Evolutionary conservation across 1,140 invertebrate species (phyloP), one percentile per base, ranked within the genome.

Genomic region (Pteromalus puparum): DNA sequence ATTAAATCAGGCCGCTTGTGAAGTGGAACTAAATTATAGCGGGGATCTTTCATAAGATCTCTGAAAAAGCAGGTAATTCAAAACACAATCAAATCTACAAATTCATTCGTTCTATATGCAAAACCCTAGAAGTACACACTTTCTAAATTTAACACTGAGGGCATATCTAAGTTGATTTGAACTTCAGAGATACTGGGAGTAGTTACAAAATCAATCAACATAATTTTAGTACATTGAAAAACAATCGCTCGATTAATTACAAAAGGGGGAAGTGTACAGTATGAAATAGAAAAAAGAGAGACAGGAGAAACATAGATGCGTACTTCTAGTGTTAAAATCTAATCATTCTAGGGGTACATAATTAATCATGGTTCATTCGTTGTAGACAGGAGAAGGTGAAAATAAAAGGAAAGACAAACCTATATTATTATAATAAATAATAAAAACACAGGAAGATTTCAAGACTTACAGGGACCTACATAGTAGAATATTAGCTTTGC

Each of bases 1-100:
- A 95, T 91, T 87, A 95, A 95, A 89, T 97, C 94, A 68, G 95
- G 95, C 88, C 96, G 92, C 86, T 95, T 93, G 88, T 97, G 96
- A 84, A 97, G 93, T 84, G 94, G 94, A 88, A 96, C 90, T 84
- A 97, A 94, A 90, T 85, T 81, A 82, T 92, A 92, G 28, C 87
- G 87, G 74, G 85, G 88, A 85, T 87, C 85, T 87, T 88, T 91
- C 89, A 90, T 92, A 77, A 86, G 88, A 84, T 87, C 87, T 70
- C 91, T 92, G 87, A 26, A 87, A 61, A 87, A 87, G 87, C 46
- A 87, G 84, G 80, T 82, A 81, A 78, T 82, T 70, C 77, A 80
- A 83, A 84, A 80, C 30, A 84, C 81, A 38, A 80, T 86, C 81
- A 79, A 79, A 75, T 84, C 83, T 80, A 84, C 83, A 75, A 78